Evolutionary conservation across 2,797 vertebrate species (phyloP), one percentile per base, ranked within the genome.

Genomic region (Ciconia nigra): DNA sequence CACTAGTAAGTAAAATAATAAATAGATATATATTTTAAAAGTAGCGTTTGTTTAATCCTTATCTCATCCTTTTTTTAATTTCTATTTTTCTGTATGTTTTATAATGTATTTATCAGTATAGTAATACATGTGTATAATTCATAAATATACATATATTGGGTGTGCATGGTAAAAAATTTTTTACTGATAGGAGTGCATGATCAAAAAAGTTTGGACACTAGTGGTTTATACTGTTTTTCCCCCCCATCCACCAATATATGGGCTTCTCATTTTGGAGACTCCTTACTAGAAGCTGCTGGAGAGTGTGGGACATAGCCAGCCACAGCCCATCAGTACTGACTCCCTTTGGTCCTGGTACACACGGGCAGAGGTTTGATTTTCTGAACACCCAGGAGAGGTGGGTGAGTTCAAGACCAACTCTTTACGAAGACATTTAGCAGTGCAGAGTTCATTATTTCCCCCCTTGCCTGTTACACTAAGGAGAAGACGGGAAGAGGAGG

Each of bases 321-420:
- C 6, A 0, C 3, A 4, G 35, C 47, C 11, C 7, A 0, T 4
- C 47, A 11, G 20, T 4, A n/a, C 29, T 4, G 10, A 41, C 25
- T 54, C 33, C 37, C 15, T 65, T 66, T 5, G 6, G 13, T 7
- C 15, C 65, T 11, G 12, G 12, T n/a, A 20, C 3, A 1, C 29
- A 24, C 0, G 2, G 35, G 9, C 57, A 55, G 44, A 54, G 19
- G 8, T 73, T 28, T 29, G 28, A 31, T 12, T 47, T 72, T 57
- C 46, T 33, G 33, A 85, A 70, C 15, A 51, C 5, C 4, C 80
- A 39, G 47, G 66, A 13, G 12, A 37, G 15, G n/a, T 2, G 3
- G 42, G 15, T 1, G 8, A 81, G 25, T 41, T 74, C 49, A 55
- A 81, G 20, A 59, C 10, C 37, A 61, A 18, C 31, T 35, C 3